Evolutionary conservation across 92 coral and sea anemone species (phyloP).

Genomic region (Zoanthus solanderi): DNA sequence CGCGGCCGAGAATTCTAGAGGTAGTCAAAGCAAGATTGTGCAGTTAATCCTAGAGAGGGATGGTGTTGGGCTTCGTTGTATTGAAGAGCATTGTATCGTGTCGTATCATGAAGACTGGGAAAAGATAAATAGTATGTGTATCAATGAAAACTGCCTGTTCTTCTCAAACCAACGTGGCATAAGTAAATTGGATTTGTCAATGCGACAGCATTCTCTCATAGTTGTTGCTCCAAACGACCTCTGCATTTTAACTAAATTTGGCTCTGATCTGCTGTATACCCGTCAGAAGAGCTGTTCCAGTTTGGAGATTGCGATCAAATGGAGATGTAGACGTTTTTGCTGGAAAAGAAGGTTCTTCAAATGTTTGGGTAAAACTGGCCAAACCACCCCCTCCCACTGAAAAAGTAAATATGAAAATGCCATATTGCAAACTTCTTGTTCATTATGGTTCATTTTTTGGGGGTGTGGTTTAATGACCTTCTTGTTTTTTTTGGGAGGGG

Average conservation of each 20-base stretch:
- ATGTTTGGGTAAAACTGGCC: conserved; percentile 14
- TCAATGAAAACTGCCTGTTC: conserved; percentile 37
- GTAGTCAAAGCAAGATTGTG: conserved; percentile 43
- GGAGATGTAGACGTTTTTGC: conserved; percentile 64
- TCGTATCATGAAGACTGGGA: conserved; percentile 45
- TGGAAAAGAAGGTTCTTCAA: conserved; percentile 43
- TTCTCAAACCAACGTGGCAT: conserved; percentile 51
- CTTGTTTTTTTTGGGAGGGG: too few relatives aligned
- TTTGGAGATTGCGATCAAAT: conserved; percentile 40
- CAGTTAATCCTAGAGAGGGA: conserved; percentile 55
- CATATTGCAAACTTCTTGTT: conserved; percentile 12
- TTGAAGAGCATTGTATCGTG: conserved; percentile 1
- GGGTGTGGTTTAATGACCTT: background rate
- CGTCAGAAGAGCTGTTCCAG: conserved; percentile 48
- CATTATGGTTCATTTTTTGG: conserved; percentile 43
- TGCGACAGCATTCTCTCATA: conserved; percentile 8
- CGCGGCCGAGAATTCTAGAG: conserved; percentile 51
- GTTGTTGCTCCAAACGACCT: conserved; percentile 65
- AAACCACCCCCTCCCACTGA: conserved; percentile 45
- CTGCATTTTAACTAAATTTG: conserved; percentile 71
- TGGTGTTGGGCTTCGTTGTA: conserved; percentile 60
- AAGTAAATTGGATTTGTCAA: conserved; percentile 49
- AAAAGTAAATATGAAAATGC: conserved; percentile 27
- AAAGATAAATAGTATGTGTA: conserved; percentile 68
- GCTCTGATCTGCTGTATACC: conserved; percentile 66